Evolutionary conservation across 2,888 invertebrate species (phyloP), one percentile per base, ranked within the genome.

Genomic region (Julus scanicus): DNA sequence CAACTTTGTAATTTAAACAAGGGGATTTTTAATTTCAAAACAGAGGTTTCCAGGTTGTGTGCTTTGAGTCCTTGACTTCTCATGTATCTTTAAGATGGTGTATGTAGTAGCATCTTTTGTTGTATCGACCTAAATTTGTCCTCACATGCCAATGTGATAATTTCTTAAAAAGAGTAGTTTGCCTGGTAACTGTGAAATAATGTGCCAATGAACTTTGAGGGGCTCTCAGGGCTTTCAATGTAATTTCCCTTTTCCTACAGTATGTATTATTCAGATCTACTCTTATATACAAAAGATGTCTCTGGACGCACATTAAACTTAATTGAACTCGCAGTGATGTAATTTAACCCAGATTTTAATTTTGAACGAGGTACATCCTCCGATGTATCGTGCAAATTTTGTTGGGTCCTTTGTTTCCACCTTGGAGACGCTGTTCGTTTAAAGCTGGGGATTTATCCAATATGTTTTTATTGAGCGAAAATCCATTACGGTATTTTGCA

Each of bases 221-320:
- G 37, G 37, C 37, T 37, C 29, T 37, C 71, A 1, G 80, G 37
- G 37, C 37, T 80, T 15, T 80, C 11, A 80, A 80, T 37, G 80
- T 13, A 37, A 80, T 80, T 80, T 80, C 80, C 37, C 9, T 37
- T 80, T 80, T 80, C 80, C 80, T 80, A 53, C 15, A 53, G 9
- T 17, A 80, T 80, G 29, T 37, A 80, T 80, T 80, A 80, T 80
- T 80, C 80, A 80, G 37, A 11, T 15, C 80, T 80, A 80, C 15
- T 80, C 37, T 37, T 11, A 80, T 80, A 80, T 80, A 80, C 80
- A 80, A 80, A 80, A 80, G 37, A 80, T 80, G 80, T 80, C 80
- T 80, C 80, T 80, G 80, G 80, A 80, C 80, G 80, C 80, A 37
- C 80, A 80, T 80, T 80, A 80, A 80, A 80, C 80, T 80, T 80